Evolutionary conservation across 2,888 invertebrate species (phyloP).

Genomic region (Folsomia manolachei): DNA sequence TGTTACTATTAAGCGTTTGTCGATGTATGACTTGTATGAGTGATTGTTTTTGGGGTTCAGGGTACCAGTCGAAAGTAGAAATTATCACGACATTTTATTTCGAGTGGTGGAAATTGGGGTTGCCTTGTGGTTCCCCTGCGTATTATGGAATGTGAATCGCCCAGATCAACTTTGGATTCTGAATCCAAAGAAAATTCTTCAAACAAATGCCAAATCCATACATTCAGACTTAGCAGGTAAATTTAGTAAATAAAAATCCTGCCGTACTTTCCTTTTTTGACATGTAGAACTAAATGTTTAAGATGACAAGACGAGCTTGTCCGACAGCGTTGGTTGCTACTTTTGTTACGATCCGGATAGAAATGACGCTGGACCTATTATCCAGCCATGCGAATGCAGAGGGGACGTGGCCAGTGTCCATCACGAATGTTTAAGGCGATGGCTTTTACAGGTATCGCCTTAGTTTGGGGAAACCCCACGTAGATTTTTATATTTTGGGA

Average conservation of each 20-base stretch:
- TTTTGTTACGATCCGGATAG: constrained; percentile 84
- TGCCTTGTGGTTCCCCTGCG: constrained; percentile 92
- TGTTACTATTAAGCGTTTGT: not conserved
- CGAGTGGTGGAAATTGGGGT: constrained; percentile 88
- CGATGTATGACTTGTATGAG: too few species aligned
- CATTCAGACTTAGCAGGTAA: constrained; percentile 36
- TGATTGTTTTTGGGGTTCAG: constrained; percentile 58
- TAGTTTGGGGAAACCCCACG: too few species aligned
- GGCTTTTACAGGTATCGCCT: constrained; percentile 75
- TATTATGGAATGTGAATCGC: constrained; percentile 87
- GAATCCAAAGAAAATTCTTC: constrained; percentile 80
- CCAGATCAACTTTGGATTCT: constrained; percentile 90
- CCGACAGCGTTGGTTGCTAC: constrained; percentile 70
- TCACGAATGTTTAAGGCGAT: constrained; percentile 82
- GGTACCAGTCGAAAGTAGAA: constrained; percentile 82
- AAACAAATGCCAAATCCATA: constrained; percentile 19
- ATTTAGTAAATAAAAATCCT: too few species aligned
- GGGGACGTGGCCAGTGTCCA: constrained; percentile 91
- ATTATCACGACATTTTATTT: constrained; percentile 89
- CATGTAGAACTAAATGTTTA: too few species aligned
- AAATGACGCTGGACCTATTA: constrained; percentile 70
- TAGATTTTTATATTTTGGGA: too few species aligned
- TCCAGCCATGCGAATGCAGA: constrained; percentile 84
- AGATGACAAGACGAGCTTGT: constrained; percentile 48
- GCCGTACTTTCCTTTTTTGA: too few species aligned